Percentiles rank a stretch among this genome's conserved stretches.
phyloP scores from a whole-genome alignment of 2,888 invertebrate species.

The Athalia cordata region DNA sequence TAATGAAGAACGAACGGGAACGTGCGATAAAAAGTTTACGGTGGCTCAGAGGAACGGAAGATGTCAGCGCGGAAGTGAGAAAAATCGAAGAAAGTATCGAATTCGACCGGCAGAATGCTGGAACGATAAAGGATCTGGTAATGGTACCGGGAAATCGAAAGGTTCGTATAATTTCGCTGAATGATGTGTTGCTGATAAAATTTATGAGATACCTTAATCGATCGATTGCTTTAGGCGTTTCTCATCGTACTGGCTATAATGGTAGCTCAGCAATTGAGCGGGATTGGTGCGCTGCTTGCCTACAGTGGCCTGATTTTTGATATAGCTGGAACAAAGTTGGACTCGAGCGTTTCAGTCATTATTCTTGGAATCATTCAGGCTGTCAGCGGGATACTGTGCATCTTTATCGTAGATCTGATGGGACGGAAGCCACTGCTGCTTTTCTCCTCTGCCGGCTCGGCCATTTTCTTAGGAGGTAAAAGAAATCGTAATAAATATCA shows the following conservation, averaged over 20 bases:
- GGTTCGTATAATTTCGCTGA: background rate
- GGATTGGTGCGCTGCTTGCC: constrained; percentile 26
- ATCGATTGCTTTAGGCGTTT: background rate
- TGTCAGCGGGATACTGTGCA: background rate
- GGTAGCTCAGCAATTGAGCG: constrained; percentile 49
- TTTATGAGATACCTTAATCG: background rate
- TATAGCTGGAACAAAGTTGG: background rate
- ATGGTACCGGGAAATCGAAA: constrained; percentile 18
- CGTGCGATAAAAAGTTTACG: constrained; percentile 44
- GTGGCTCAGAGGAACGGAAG: constrained; percentile 47
- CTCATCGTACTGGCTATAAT: constrained; percentile 38
- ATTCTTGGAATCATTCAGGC: constrained; percentile 26
- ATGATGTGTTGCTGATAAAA: background rate
- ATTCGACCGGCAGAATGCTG: background rate
- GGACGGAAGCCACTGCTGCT: constrained; percentile 50
- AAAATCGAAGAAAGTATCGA: constrained; percentile 40
- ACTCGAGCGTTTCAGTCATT: background rate
- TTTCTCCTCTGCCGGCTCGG: constrained; percentile 13
- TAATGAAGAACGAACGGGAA: constrained; percentile 43
- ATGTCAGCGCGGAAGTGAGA: constrained; percentile 37
- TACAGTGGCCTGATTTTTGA: constrained; percentile 30
- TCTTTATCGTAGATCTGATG: constrained; percentile 42
- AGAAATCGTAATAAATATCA: background rate
- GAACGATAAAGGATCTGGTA: constrained; percentile 48
- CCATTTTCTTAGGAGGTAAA: constrained; percentile 29